Evolutionary conservation across 2,113 vertebrate species (phyloP), one percentile per base, ranked within the genome.

Genomic region (Neotoma lepida): DNA sequence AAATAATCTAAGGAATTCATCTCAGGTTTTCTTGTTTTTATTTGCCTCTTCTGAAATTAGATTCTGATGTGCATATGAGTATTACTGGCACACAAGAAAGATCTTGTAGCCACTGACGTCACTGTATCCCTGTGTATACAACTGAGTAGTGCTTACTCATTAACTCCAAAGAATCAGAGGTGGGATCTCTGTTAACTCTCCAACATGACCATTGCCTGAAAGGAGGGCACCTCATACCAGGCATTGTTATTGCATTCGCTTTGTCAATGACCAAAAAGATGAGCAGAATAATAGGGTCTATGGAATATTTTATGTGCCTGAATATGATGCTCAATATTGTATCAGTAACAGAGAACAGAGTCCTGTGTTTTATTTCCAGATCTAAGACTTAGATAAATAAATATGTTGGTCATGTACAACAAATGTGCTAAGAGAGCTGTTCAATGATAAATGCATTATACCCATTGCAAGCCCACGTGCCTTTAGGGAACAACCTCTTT

Each of bases 181-280:
- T 46, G 41, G 46, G 28, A 41, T 56, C 84, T 78, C 56, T 56
- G 33, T 6, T 70, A 70, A 74, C 24, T 78, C 49, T 49, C 63
- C 14, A 9, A 7, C 14, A 51, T 89, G 71, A 68, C 35, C 20
- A 28, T 82, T 44, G 68, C 30, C 51, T 15, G 4, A 26, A 85
- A 76, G 82, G 41, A 96, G 33, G 20, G n/a, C 28, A 6, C n/a
- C 0, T 0, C 24, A 28, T 78, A 26, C n/a, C 82, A 73, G 46
- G 6, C 33, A 15, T 5, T 28, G n/a, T 24, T 28, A 17, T 87
- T 76, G 20, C 7, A 18, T 63, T 76, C 35, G 30, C 33, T 80
- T 46, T 89, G 49, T 92, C 77, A 86, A 2, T 95, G 66, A 94
- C n/a, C 39, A 33, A 90, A 86, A 93, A 76, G 35, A 61, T 89